Conservation (phyloP, 1,140 invertebrate genomes). For the Rhagoletis zephyria region DNA sequence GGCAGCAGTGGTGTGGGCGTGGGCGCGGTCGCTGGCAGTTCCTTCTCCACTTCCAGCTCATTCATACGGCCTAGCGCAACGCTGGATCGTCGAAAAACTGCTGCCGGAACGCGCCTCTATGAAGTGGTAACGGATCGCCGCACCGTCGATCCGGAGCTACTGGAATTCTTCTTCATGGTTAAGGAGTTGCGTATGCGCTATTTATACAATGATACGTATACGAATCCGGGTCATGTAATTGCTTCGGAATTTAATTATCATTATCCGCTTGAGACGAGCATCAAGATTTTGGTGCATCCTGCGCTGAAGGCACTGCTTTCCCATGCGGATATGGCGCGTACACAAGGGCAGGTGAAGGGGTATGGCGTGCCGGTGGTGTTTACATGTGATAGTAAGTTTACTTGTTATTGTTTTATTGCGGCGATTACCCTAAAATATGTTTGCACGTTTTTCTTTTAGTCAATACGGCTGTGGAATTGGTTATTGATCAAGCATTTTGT, state of each 20-base stretch:
- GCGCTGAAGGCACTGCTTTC: slow-evolving; percentile 75
- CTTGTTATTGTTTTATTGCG: neutral
- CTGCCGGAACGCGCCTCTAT: slow-evolving; percentile 77
- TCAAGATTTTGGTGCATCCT: slow-evolving; percentile 88
- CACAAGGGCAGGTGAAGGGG: slow-evolving; percentile 71
- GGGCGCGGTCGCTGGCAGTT: neutral
- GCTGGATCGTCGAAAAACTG: slow-evolving; percentile 73
- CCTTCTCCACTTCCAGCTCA: neutral
- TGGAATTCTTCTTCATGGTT: slow-evolving; percentile 87
- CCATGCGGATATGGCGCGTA: slow-evolving; percentile 70
- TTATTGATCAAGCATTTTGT: slow-evolving; percentile 89
- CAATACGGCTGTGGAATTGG: slow-evolving; percentile 87
- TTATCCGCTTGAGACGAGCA: slow-evolving; percentile 84
- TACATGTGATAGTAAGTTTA: slow-evolving; percentile 84
- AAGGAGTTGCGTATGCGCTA: slow-evolving; percentile 76
- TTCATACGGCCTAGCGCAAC: slow-evolving; percentile 51
- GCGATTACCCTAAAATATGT: neutral
- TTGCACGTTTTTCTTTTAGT: slow-evolving; percentile 77
- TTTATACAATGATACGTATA: slow-evolving; percentile 79
- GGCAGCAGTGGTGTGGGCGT: neutral
- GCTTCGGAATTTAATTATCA: slow-evolving; percentile 86
- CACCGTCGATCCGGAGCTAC: slow-evolving; percentile 82
- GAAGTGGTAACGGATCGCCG: slow-evolving; percentile 82
- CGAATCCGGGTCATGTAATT: slow-evolving; percentile 86
- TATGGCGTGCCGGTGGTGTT: slow-evolving; percentile 83